phyloP scores from a whole-genome alignment of 2,797 vertebrate species.

The Calcarius lapponicus region DNA sequence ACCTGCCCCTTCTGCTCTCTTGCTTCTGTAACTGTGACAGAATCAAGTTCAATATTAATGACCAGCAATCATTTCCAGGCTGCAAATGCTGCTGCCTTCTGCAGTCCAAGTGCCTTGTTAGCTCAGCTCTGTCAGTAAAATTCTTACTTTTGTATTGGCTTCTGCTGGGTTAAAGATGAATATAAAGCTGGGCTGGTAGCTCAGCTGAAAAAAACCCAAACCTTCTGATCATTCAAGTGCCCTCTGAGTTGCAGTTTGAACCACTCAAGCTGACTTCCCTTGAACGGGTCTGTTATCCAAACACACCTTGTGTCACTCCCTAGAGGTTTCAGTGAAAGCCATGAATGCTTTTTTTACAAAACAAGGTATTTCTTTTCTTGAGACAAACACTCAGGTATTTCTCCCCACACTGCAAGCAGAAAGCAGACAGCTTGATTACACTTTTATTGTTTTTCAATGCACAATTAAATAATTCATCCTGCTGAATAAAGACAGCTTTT shows the following conservation, averaged over 20 bases:
- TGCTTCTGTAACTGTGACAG: conserved; percentile 6
- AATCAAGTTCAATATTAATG: conserved; percentile 44
- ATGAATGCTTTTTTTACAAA: background rate
- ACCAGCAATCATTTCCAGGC: conserved; percentile 3
- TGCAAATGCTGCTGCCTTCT: background rate
- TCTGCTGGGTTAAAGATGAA: background rate
- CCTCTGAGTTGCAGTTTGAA: background rate
- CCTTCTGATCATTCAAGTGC: background rate
- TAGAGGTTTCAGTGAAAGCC: background rate
- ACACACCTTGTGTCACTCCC: background rate
- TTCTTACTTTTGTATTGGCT: background rate
- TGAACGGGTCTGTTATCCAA: background rate
- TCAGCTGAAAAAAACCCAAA: background rate
- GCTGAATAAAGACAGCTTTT: background rate
- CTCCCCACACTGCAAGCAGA: background rate
- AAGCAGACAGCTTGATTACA: background rate
- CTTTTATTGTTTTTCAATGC: background rate
- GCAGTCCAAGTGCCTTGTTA: background rate
- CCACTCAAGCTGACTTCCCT: background rate
- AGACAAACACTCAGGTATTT: background rate
- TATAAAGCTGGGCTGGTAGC: background rate
- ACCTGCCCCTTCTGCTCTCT: conserved; percentile 15
- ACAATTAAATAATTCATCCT: conserved; percentile 22
- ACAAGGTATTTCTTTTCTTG: background rate
- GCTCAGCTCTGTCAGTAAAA: background rate